A percentile compares a stretch with the other conserved stretches of the same genome.
phyloP scores from a whole-genome alignment of 2,888 invertebrate species.

The Phalera bucephala region DNA sequence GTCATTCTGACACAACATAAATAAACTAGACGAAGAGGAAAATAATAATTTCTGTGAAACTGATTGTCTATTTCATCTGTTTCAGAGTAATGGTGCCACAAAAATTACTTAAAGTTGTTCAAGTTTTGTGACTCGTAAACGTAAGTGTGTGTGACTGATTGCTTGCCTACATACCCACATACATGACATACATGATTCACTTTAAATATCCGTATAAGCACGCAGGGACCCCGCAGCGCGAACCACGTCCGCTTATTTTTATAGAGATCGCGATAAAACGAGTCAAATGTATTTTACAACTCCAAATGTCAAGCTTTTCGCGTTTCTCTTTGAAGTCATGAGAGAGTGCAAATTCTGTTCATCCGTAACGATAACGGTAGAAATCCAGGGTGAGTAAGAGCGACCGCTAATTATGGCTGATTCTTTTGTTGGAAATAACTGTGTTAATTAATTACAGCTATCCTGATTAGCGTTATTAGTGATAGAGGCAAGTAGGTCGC shows the following conservation, averaged over 20 bases:
- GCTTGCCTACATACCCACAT: constrained; percentile 21
- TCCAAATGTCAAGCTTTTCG: constrained; percentile 34
- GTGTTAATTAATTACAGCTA: constrained; percentile 70
- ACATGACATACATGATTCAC: constrained; percentile 16
- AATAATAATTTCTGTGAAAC: no score
- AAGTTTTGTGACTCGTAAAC: constrained; percentile 7
- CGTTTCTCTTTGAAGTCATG: constrained; percentile 34
- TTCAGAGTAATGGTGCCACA: no score
- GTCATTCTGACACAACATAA: constrained; percentile 30
- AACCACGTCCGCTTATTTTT: constrained; percentile 31
- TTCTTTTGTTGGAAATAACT: constrained; percentile 59
- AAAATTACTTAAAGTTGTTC: constrained; percentile 13
- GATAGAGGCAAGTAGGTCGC: constrained; percentile 59
- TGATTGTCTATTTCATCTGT: no score
- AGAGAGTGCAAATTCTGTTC: constrained; percentile 41
- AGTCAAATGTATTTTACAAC: constrained; percentile 27
- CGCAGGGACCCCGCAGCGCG: constrained; percentile 18
- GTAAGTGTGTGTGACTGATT: constrained; percentile 22
- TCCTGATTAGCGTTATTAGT: constrained; percentile 64
- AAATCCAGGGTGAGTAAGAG: constrained; percentile 30
- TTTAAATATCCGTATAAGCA: constrained; percentile 18
- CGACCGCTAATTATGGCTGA: constrained; percentile 37
- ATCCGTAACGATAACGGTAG: constrained; percentile 53
- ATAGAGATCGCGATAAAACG: constrained; percentile 31
- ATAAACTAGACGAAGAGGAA: background rate